These are phyloP conservation scores for Poliocrania exsul DNA, from an alignment of 2,797 vertebrate genomes.

Conservation along the genomic window DNA sequence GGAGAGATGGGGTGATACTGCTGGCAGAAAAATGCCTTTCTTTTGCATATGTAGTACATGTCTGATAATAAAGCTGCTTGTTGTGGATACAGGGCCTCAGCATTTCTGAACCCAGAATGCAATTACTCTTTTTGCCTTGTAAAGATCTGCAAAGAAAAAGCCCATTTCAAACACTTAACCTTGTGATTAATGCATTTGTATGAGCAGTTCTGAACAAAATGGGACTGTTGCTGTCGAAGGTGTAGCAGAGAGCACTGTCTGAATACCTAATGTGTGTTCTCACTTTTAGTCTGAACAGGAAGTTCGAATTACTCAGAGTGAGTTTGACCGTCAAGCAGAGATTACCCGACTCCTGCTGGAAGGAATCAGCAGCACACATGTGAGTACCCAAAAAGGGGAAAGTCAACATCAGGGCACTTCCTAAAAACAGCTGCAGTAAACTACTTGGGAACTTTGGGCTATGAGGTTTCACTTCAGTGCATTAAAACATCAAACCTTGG, in stretches of 20 bases:
- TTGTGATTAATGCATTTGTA: neutral
- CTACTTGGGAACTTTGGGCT: neutral
- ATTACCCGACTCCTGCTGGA: conserved; percentile 96
- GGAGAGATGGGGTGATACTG: neutral
- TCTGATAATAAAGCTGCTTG: neutral
- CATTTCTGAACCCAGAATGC: neutral
- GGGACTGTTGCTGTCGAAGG: neutral
- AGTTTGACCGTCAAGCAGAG: conserved; percentile 97
- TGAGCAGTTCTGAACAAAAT: neutral
- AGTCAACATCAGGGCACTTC: neutral
- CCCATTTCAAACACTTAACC: neutral
- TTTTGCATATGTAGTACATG: neutral
- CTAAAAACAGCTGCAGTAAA: neutral
- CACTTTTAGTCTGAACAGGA: conserved; percentile 93
- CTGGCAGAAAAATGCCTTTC: neutral
- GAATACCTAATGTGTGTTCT: neutral
- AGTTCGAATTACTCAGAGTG: conserved; percentile 94
- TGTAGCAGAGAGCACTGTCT: neutral
- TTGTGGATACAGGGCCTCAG: neutral
- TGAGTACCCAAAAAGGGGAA: conserved; percentile 72
- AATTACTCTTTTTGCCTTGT: neutral
- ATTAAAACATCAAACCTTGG: neutral
- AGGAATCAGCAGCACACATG: conserved; percentile 96
- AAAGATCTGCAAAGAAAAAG: neutral
- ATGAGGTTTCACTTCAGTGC: neutral